phyloP scores from a whole-genome alignment of 2,113 vertebrate genomes.

The Coptodon rendalli region DNA sequence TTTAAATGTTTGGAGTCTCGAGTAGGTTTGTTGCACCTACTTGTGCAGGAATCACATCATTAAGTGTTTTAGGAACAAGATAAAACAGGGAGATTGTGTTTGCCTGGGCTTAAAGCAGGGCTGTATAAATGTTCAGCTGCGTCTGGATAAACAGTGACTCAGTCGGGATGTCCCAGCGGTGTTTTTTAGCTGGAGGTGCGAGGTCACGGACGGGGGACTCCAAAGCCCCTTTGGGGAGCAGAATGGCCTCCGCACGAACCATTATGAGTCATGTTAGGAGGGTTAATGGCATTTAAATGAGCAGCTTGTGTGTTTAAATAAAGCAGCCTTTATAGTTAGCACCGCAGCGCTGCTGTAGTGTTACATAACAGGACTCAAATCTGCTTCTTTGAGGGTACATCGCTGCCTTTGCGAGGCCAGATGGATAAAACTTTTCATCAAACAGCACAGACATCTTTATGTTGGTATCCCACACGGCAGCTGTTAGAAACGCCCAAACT shows the following conservation, averaged over 20 bases:
- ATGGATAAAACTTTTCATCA: neutral
- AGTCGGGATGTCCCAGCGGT: neutral
- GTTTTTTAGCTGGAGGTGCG: neutral
- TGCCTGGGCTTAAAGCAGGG: neutral
- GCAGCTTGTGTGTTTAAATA: conserved; percentile 8
- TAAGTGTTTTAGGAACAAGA: neutral
- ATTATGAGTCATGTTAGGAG: neutral
- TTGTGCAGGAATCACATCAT: neutral
- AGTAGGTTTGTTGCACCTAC: neutral
- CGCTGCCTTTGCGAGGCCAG: neutral
- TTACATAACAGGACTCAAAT: neutral
- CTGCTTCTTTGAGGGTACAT: neutral
- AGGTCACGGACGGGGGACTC: neutral
- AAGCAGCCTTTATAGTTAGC: neutral
- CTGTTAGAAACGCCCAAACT: neutral
- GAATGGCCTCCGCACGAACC: neutral
- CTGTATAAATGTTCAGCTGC: neutral
- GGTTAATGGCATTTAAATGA: conserved; percentile 27
- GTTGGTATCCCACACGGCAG: neutral
- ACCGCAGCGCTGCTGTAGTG: neutral
- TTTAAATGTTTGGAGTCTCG: neutral
- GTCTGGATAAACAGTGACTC: neutral
- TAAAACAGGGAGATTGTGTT: neutral
- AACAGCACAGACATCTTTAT: neutral
- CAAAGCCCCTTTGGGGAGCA: neutral